A percentile compares a stretch with the other conserved stretches of the same genome.
These are phyloP conservation scores for Meghimatium bilineatum DNA, from an alignment of 2,888 invertebrate species.

Conservation along the genomic window DNA sequence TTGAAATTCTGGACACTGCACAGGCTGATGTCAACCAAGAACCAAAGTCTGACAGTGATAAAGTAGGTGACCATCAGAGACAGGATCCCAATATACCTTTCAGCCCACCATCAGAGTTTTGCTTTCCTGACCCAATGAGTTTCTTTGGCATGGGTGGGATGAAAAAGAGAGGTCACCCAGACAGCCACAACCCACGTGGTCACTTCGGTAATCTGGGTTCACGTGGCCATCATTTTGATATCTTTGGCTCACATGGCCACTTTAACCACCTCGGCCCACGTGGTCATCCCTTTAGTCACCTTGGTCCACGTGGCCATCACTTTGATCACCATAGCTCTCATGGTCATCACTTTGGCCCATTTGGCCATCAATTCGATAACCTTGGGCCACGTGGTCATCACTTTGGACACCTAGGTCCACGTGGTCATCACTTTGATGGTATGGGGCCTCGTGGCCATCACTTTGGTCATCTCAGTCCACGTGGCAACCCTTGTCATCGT, in stretches of 20 bases:
- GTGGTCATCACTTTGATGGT: conserved; percentile 4
- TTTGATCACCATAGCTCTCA: neutral
- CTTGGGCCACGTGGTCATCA: neutral
- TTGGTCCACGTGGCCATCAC: neutral
- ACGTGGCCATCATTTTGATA: neutral
- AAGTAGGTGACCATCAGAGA: neutral
- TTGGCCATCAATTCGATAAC: conserved; percentile 9
- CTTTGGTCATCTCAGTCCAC: neutral
- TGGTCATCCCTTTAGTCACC: neutral
- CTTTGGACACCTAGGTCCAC: conserved; percentile 1
- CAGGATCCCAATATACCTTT: neutral
- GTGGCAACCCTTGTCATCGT: no score
- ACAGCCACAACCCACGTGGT: neutral
- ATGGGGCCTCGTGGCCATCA: conserved; percentile 6
- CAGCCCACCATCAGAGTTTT: neutral
- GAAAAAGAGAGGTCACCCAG: neutral
- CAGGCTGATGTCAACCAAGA: neutral
- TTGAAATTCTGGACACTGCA: neutral
- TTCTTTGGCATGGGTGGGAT: neutral
- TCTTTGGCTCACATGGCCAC: neutral
- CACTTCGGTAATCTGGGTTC: neutral
- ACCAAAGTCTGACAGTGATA: neutral
- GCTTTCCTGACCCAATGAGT: neutral
- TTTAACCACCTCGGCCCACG: neutral
- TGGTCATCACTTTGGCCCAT: conserved; percentile 1